Evolutionary conservation across 2,888 invertebrate genomes (phyloP), one percentile per base, ranked within the genome.

Genomic region (Cetonia aurata): DNA sequence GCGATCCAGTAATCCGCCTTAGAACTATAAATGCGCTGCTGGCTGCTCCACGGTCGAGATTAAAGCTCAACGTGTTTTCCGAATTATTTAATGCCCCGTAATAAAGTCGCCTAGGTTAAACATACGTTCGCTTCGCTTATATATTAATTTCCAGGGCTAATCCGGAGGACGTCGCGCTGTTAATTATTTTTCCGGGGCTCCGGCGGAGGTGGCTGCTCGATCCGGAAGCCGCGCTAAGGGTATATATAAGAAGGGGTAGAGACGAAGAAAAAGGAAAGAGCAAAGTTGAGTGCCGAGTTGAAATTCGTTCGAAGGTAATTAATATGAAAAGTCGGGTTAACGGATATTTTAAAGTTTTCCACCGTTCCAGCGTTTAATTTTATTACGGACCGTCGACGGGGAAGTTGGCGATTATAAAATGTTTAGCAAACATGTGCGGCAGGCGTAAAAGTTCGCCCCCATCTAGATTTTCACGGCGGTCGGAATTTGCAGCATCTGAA

Each of bases 1-100:
- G 68, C 44, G 68, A 68, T 71, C 67, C 53, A 44, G 59, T 71
- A 71, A 71, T 71, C 71, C 71, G 55, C 67, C 71, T 71, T 67
- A 53, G 66, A 67, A 71, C 71, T 71, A 67, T 67, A 71, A 67
- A 59, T 52, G 65, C 57, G 59, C 17, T n/a, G 31, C 37, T 37
- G 37, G 37, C 37, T 37, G 10, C 37, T 6, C 8, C 9, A 3
- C 37, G 37, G 1, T 8, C 37, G 57, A 37, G 57, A 57, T 57
- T 68, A 57, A 68, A 67, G 68, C 56, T 56, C 50, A 37, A 37
- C 48, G 57, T 56, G 68, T 68, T 65, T 65, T 65, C 62, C 62
- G 62, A 65, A 65, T 50, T 57, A 57, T 57, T 65, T 41, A 68
- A 56, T 57, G 68, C 57, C 46, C 68, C 41, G 68, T 68, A 68